A percentile compares a stretch with the other conserved stretches of the same genome.
phyloP scores from a whole-genome alignment of 2,113 vertebrate species.

The Shinisaurus crocodilurus region DNA sequence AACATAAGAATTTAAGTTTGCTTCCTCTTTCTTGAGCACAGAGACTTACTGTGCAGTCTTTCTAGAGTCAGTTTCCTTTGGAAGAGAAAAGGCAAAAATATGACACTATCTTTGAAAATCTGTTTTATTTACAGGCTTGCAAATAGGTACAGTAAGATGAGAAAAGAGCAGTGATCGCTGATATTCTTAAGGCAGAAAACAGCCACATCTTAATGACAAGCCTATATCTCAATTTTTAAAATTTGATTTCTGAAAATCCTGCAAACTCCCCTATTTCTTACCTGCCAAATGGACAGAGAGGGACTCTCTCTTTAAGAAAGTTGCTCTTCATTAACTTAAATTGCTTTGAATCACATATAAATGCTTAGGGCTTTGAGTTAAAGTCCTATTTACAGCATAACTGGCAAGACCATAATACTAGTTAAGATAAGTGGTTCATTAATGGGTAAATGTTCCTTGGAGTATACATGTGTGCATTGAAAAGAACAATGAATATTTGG shows the following conservation, averaged over 20 bases:
- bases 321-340: neutral
- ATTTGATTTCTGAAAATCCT: neutral
- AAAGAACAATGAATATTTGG: neutral
- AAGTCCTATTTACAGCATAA: neutral
- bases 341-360: neutral
- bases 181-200: conserved; percentile 2
- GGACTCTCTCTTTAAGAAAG: neutral
- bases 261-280: neutral
- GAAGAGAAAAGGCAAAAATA: neutral
- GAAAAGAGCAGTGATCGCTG: neutral
- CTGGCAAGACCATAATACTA: neutral
- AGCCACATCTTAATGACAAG: neutral
- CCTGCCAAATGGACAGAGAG: neutral
- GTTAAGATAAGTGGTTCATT: neutral
- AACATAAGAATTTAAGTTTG: neutral
- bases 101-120: neutral
- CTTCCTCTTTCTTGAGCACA: conserved; percentile 10
- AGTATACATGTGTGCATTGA: neutral
- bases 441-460: neutral
- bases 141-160: neutral
- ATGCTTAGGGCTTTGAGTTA: neutral
- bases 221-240: neutral
- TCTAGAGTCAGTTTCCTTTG: neutral
- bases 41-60: neutral
- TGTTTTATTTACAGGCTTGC: neutral